A percentile compares a stretch with the other conserved stretches of the same genome.
Evolutionary conservation across 2,888 invertebrate species (phyloP).

Genomic region (Epinotia nisella): DNA sequence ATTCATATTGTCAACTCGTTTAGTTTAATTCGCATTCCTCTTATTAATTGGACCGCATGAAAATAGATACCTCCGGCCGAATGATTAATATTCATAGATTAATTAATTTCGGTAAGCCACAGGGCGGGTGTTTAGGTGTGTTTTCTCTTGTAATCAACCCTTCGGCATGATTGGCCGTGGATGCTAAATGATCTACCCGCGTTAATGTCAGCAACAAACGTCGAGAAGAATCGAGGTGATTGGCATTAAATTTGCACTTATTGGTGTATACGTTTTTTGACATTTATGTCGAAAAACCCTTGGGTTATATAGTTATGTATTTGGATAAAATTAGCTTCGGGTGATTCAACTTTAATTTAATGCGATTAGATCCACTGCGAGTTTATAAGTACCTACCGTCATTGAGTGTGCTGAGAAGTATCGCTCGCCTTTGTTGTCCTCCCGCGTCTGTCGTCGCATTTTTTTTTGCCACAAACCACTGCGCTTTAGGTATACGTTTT

Average conservation of each 20-base stretch:
- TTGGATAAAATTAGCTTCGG: not conserved
- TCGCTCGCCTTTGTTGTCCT: too few species aligned
- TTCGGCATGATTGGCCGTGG: constrained; percentile 22
- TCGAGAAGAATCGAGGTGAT: constrained; percentile 10
- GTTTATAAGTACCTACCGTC: too few species aligned
- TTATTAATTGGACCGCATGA: constrained; percentile 16
- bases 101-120: constrained; percentile 45
- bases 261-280: not conserved
- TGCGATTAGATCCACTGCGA: too few species aligned
- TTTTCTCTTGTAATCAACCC: constrained; percentile 40
- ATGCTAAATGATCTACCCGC: constrained; percentile 34
- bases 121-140: constrained; percentile 36
- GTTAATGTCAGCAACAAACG: constrained; percentile 21
- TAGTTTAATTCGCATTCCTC: not conserved
- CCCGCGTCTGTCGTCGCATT: too few species aligned
- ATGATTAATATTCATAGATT: constrained; percentile 48
- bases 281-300: too few species aligned
- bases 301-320: not conserved
- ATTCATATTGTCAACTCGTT: not conserved
- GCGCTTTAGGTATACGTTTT: too few species aligned
- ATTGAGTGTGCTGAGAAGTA: too few species aligned
- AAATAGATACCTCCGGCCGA: constrained; percentile 39
- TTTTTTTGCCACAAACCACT: too few species aligned
- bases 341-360: not conserved
- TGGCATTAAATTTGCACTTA: not conserved